Evolutionary conservation across 2,113 vertebrate species (phyloP), one percentile per base, ranked within the genome.

Genomic region (Aldabrachelys gigantea): DNA sequence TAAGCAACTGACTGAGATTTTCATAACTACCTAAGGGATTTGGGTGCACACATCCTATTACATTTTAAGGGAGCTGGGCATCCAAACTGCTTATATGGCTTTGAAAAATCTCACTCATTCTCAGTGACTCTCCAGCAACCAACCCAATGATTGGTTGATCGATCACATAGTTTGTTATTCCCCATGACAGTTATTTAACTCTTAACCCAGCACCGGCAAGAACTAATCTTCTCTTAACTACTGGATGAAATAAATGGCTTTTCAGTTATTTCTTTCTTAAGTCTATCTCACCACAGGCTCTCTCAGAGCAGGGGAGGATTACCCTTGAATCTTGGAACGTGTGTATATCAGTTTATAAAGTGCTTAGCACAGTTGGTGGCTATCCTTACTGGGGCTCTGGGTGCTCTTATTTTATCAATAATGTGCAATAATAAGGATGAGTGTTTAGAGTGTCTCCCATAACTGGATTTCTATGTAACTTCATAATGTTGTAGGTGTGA

Each of bases 81-180:
- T 93, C 29, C 83, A 93, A 90, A 93, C 59, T 95, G 5, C 38
- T 87, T 93, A 90, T 35, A 38, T 97, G 94, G 89, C 83, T 89
- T 93, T 75, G 89, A 95, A 96, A 95, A 88, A 86, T 17, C 88
- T 13, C 24, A 54, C 65, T 87, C 3, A 56, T 89, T 89, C 24
- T 59, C 41, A 90, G 69, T 27, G 25, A 84, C 82, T 92, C 82
- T 95, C 35, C 80, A 96, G 80, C 62, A 91, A 85, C 62, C 76
- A 82, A 49, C 16, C 1, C 54, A n/a, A 56, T 88, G 69, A 88
- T 92, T 14, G 79, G 84, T 79, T 80, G 80, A 47, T 90, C 54
- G 81, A 53, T 80, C 31, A 52, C 57, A 81, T 50, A 35, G 14
- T 85, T 79, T 87, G 17, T n/a, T 57, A 91, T 91, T 94, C 94